phyloP scores from a whole-genome alignment of 2,888 invertebrate genomes.

The Colostygia pectinataria region DNA sequence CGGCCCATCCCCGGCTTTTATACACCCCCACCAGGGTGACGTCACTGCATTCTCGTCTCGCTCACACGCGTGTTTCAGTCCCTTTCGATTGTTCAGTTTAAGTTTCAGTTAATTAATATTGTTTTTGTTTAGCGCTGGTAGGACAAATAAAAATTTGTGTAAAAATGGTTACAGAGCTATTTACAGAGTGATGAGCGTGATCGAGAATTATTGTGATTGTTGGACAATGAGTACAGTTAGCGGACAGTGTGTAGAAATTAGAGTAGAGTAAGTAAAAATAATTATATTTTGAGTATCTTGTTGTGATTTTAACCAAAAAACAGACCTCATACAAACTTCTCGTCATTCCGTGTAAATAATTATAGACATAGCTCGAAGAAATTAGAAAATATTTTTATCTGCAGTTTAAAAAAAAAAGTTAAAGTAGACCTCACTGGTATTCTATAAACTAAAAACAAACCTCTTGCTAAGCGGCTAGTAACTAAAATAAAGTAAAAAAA shows the following conservation, averaged over 20 bases:
- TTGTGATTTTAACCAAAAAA: conserved; percentile 81
- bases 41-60: conserved; percentile 39
- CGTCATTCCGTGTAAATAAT: conserved; percentile 64
- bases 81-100: conserved; percentile 1
- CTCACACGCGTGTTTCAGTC: conserved; percentile 31
- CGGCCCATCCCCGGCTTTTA: conserved; percentile 41
- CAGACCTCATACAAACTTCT: conserved; percentile 59
- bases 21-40: conserved; percentile 33
- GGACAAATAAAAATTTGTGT: conserved; percentile 30
- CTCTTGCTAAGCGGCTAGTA: background rate
- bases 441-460: background rate
- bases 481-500: background rate
- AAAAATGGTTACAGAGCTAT: conserved; percentile 8
- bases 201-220: conserved; percentile 19
- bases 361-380: conserved; percentile 26
- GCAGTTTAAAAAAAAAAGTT: too few relatives aligned
- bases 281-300: conserved; percentile 72
- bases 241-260: conserved; percentile 46
- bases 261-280: conserved; percentile 43
- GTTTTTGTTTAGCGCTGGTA: background rate
- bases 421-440: background rate
- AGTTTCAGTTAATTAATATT: conserved; percentile 1
- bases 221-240: conserved; percentile 24
- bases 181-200: conserved; percentile 18
- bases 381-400: conserved; percentile 3